Conservation (phyloP, 2,888 invertebrate genomes). For the Petrolisthes manimaculis region DNA sequence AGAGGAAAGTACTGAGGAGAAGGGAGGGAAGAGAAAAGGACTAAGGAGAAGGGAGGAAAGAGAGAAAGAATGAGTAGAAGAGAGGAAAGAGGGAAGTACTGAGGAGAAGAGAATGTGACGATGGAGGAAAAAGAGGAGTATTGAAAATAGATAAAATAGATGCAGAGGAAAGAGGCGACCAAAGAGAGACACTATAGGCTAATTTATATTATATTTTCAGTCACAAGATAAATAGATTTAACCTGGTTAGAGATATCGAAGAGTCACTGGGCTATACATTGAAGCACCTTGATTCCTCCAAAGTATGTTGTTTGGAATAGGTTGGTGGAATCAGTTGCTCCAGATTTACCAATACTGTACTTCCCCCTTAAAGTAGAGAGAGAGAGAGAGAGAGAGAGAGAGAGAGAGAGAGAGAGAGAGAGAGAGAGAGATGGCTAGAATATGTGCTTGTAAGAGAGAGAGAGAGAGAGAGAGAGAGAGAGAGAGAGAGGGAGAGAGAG, state of each 20-base stretch:
- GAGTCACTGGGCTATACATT: too few relatives aligned
- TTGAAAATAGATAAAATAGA: not conserved
- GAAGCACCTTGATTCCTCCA: too few relatives aligned
- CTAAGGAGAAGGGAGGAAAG: not conserved
- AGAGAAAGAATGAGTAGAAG: not conserved
- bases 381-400: too few relatives aligned
- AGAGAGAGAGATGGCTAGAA: not conserved
- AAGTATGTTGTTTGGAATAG: too few relatives aligned
- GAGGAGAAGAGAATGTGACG: not conserved
- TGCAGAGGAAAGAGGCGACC: not conserved
- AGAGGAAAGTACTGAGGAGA: not conserved
- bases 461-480: not conserved
- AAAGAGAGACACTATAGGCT: not conserved
- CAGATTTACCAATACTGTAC: too few relatives aligned
- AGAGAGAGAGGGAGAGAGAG: not conserved
- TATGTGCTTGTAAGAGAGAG: too few relatives aligned
- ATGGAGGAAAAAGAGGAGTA: not conserved
- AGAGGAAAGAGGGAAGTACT: not conserved
- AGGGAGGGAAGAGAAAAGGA: too few relatives aligned
- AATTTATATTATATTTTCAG: too few relatives aligned
- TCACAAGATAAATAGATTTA: too few relatives aligned
- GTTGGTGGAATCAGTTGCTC: too few relatives aligned
- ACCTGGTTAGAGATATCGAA: too few relatives aligned
- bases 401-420: not conserved
- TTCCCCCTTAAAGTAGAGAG: too few relatives aligned